Percentiles rank a stretch among this genome's conserved stretches.
phyloP scores from a whole-genome alignment of 2,888 invertebrate genomes.

The Nebria salina region DNA sequence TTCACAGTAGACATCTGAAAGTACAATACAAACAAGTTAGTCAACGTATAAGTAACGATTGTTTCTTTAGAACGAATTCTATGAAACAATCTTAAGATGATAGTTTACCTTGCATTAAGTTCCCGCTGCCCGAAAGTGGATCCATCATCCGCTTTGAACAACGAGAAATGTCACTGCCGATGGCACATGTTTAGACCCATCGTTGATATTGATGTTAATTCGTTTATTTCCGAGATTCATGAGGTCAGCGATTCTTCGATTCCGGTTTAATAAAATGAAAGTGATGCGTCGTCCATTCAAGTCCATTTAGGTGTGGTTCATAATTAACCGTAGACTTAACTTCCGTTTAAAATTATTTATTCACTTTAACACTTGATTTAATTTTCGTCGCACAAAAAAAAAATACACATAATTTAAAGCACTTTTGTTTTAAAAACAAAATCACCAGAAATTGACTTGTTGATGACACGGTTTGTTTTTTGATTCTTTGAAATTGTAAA shows the following conservation, averaged over 20 bases:
- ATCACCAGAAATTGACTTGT: constrained; percentile 11
- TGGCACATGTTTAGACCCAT: background rate
- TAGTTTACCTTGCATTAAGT: constrained; percentile 20
- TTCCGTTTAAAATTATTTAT: background rate
- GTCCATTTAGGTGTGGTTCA: background rate
- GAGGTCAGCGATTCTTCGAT: background rate
- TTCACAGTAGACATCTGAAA: constrained; percentile 1
- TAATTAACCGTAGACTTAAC: background rate
- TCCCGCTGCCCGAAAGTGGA: constrained; percentile 24
- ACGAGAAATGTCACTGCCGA: background rate
- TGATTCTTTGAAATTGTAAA: background rate
- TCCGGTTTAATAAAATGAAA: constrained; percentile 1
- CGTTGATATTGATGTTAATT: background rate
- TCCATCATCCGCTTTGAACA: background rate
- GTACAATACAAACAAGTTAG: background rate
- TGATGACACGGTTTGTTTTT: background rate
- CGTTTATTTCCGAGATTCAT: background rate
- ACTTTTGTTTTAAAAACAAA: constrained; percentile 31
- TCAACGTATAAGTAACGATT: background rate
- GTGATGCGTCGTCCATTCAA: background rate
- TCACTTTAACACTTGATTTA: constrained; percentile 1
- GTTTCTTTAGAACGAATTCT: background rate
- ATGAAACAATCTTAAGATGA: background rate
- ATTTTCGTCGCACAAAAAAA: constrained; percentile 21
- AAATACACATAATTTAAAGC: constrained; percentile 40